Evolutionary conservation across 2,888 invertebrate genomes (phyloP).

Genomic region (Hyppa rectilinea): DNA sequence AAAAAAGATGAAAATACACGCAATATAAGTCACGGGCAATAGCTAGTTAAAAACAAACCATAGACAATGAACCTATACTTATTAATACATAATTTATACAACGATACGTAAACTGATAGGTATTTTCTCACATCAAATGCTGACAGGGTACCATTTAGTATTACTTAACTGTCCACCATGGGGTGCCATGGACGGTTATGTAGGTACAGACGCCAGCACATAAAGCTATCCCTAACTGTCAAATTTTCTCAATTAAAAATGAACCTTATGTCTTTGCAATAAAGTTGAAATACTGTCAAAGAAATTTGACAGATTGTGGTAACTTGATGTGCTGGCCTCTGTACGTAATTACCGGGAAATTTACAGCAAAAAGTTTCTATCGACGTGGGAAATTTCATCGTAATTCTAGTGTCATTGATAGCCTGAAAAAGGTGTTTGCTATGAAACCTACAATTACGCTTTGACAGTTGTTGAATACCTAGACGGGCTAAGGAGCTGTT

Average conservation of each 20-base stretch:
- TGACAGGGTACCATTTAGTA: slow-evolving; percentile 45
- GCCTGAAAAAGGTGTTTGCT: slow-evolving; percentile 37
- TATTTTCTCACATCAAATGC: slow-evolving; percentile 40
- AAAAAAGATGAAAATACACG: too few relatives aligned
- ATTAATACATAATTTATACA: slow-evolving; percentile 12
- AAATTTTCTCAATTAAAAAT: too few relatives aligned
- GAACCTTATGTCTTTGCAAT: too few relatives aligned
- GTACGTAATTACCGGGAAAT: slow-evolving; percentile 68
- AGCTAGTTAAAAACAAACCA: background rate
- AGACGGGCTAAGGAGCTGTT: background rate
- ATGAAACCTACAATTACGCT: slow-evolving; percentile 13
- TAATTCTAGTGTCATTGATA: slow-evolving; percentile 3
- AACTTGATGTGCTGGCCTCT: too few relatives aligned
- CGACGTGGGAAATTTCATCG: slow-evolving; percentile 34
- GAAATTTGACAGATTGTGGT: too few relatives aligned
- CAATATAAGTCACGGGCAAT: too few relatives aligned
- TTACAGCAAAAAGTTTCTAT: slow-evolving; percentile 2
- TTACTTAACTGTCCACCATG: slow-evolving; percentile 24
- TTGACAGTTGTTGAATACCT: background rate
- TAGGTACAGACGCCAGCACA: too few relatives aligned
- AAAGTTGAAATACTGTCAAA: too few relatives aligned
- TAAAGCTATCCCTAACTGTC: too few relatives aligned
- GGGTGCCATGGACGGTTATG: slow-evolving; percentile 61
- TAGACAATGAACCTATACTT: background rate
- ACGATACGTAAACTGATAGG: background rate